Base-by-base conservation (phyloP, 2,888 invertebrate species). In the Dugesia japonica region DNA sequence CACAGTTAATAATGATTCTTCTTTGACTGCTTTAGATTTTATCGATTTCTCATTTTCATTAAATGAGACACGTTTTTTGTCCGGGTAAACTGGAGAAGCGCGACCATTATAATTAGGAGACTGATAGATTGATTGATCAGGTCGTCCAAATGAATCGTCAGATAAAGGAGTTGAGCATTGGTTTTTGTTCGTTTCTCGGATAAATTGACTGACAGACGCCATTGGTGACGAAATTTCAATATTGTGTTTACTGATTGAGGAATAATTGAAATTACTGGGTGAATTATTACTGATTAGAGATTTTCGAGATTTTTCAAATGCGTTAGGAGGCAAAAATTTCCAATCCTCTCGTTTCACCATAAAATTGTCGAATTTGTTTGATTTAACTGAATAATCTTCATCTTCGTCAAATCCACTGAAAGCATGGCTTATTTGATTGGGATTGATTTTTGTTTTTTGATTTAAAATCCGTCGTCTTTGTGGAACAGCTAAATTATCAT, bases 401-500 rank as follows among this genome's bases (percentile, higher is more conserved):
- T 89, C 89, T 80, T 92, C 92, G 80, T 91, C 91, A 0, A 92
- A 85, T 0, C 92, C 92, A 81, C 92, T 92, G 84, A 94, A 94
- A 0, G 94, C 79, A 80, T 82, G 81, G 13, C 80, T 78, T 82
- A 56, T 7, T 56, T 56, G 56, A 56, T n/a, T n/a, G 56, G 56
- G 56, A n/a, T 20, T 56, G 7, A 56, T 56, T 56, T n/a, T 56
- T 4, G 56, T 56, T 56, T 56, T 56, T 23, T 56, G 56, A 23
- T 56, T 56, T n/a, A 56, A 23, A 13, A 56, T 56, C 17, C 23
- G n/a, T 23, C 56, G 4, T 13, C 56, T 4, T 13, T 56, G 4
- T 7, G n/a, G 7, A 4, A 23, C n/a, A 13, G 9, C 38, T 9
- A 38, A 38, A 7, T 23, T 1, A 4, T 56, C 56, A 4, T 4